Conservation (phyloP, 2,797 vertebrate species). For the Brachymystax lenok region DNA sequence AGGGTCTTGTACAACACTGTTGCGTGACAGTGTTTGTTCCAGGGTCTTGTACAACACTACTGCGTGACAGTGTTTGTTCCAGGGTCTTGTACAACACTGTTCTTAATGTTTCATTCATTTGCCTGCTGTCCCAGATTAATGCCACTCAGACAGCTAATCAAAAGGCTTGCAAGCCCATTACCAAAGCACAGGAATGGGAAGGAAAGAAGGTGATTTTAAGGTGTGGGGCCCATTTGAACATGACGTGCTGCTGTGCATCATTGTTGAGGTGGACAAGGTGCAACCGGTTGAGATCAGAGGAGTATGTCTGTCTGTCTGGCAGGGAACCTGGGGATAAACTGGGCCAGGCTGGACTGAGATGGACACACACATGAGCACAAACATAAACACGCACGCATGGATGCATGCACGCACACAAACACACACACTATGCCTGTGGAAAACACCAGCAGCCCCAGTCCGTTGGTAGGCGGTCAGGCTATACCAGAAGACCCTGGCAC, state of each 20-base stretch:
- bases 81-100: too few species aligned
- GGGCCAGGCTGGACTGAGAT: background rate
- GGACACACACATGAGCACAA: background rate
- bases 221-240: conserved; percentile 11
- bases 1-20: too few species aligned
- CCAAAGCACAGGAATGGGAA: conserved; percentile 26
- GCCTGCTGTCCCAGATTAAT: conserved; percentile 30
- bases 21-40: too few species aligned
- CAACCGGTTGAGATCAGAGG: background rate
- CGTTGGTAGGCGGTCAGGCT: conserved; percentile 26
- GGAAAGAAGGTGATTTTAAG: conserved; percentile 19
- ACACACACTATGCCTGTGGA: conserved; percentile 1
- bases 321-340: background rate
- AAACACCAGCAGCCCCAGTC: background rate
- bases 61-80: too few species aligned
- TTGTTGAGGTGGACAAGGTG: background rate
- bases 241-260: background rate
- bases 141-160: conserved; percentile 30
- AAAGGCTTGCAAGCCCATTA: conserved; percentile 37
- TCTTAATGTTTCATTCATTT: conserved; percentile 31
- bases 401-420: background rate
- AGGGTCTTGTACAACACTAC: too few species aligned
- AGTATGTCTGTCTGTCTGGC: background rate
- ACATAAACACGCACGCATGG: background rate
- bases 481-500: background rate